A percentile compares a stretch with the other conserved stretches of the same genome.
phyloP scores from a whole-genome alignment of 2,888 invertebrate genomes.

The Auanema sp. region DNA sequence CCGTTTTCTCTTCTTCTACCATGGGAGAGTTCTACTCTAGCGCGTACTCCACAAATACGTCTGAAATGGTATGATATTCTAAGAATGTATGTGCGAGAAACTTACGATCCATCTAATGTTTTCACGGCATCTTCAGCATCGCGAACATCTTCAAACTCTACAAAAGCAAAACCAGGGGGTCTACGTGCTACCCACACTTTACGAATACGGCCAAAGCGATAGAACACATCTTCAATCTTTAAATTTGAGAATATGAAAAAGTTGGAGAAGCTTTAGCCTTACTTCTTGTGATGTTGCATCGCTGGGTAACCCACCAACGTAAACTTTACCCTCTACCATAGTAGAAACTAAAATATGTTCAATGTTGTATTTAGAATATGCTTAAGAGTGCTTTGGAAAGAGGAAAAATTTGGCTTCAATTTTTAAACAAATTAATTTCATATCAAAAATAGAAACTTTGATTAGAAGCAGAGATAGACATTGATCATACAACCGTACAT shows the following conservation, averaged over 20 bases:
- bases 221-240: conserved; percentile 78
- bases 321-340: conserved; percentile 74
- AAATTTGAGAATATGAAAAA: conserved; percentile 6
- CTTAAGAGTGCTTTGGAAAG: neutral
- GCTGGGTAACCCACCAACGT: conserved; percentile 86
- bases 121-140: conserved; percentile 71
- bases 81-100: conserved; percentile 11
- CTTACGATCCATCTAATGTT: conserved; percentile 72
- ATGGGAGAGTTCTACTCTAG: conserved; percentile 66
- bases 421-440: neutral
- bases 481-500: neutral
- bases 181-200: conserved; percentile 93
- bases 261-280: neutral
- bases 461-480: neutral
- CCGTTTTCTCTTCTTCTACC: conserved; percentile 65
- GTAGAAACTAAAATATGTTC: conserved; percentile 1
- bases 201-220: conserved; percentile 82
- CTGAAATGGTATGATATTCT: conserved; percentile 49
- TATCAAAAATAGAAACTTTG: neutral
- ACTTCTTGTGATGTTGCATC: conserved; percentile 74
- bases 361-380: conserved; percentile 7
- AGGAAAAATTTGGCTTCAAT: neutral
- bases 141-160: conserved; percentile 73
- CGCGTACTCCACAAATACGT: conserved; percentile 66
- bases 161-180: conserved; percentile 75